Conservation (phyloP, 2,888 invertebrate genomes). For the Laothoe populi region DNA sequence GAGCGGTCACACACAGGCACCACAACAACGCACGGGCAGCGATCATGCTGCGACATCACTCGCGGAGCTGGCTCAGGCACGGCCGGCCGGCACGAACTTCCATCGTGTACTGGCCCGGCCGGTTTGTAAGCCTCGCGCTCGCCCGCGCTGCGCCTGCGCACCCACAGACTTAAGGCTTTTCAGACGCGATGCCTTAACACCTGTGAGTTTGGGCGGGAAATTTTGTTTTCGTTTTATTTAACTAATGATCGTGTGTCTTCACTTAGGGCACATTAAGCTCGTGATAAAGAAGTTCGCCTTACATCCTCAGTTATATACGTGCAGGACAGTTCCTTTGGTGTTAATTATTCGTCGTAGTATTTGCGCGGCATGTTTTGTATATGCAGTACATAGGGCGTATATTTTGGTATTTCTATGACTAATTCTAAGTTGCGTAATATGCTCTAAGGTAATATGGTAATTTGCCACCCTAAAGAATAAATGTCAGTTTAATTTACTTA, state of each 20-base stretch:
- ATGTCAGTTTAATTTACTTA: too few relatives aligned
- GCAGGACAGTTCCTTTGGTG: not conserved
- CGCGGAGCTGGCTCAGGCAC: conserved; percentile 65
- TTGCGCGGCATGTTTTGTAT: too few relatives aligned
- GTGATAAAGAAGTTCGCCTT: conserved; percentile 10
- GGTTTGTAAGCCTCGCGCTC: conserved; percentile 61
- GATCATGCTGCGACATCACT: conserved; percentile 82
- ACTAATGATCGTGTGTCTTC: conserved; percentile 24
- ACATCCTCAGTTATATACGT: not conserved
- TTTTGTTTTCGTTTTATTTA: conserved; percentile 23
- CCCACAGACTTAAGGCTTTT: conserved; percentile 51
- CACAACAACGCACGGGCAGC: conserved; percentile 73
- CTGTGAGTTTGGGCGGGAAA: conserved; percentile 57
- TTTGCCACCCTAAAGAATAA: too few relatives aligned
- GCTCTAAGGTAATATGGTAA: too few relatives aligned
- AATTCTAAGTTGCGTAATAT: too few relatives aligned
- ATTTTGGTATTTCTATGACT: too few relatives aligned
- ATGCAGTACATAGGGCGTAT: too few relatives aligned
- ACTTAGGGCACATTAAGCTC: conserved; percentile 17
- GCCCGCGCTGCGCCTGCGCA: conserved; percentile 71
- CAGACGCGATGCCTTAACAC: conserved; percentile 43
- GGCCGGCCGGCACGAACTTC: conserved; percentile 69
- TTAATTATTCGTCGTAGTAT: not conserved
- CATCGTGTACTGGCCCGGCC: conserved; percentile 78
- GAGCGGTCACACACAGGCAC: conserved; percentile 68